phyloP scores from a whole-genome alignment of 2,797 vertebrate species.

The Danio choprae region DNA sequence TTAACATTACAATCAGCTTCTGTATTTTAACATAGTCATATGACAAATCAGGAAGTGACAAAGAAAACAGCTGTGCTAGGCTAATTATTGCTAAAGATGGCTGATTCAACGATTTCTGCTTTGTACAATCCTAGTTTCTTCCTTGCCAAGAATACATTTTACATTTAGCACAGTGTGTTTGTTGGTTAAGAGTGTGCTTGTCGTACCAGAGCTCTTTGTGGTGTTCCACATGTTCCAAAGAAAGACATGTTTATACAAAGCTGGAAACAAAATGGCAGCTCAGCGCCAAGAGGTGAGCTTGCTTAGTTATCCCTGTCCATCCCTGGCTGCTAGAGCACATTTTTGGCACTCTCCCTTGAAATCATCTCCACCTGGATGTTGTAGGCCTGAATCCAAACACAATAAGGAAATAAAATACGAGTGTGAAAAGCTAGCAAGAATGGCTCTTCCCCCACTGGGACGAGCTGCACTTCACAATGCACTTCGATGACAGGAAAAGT shows the following conservation, averaged over 20 bases:
- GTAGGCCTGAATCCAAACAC: constrained; percentile 63
- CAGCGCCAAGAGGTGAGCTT: constrained; percentile 54
- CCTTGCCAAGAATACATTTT: not conserved
- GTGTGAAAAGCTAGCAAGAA: constrained; percentile 60
- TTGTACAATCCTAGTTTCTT: not conserved
- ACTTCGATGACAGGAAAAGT: constrained; percentile 63
- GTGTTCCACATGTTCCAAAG: constrained; percentile 46
- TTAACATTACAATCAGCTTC: constrained; percentile 29
- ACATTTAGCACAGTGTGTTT: constrained; percentile 5
- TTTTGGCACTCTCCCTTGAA: constrained; percentile 63
- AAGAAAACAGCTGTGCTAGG: constrained; percentile 27
- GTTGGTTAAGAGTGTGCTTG: constrained; percentile 7
- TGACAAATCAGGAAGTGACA: constrained; percentile 54
- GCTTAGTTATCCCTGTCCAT: constrained; percentile 61
- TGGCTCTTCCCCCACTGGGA: constrained; percentile 55
- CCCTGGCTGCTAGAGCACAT: constrained; percentile 55
- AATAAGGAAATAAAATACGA: constrained; percentile 67
- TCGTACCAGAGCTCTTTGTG: constrained; percentile 1
- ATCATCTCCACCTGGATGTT: constrained; percentile 68
- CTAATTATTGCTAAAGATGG: constrained; percentile 24
- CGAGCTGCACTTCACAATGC: constrained; percentile 55
- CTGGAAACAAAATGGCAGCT: constrained; percentile 57
- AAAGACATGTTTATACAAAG: constrained; percentile 50
- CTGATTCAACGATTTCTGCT: constrained; percentile 12
- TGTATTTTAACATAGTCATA: constrained; percentile 28